Evolutionary conservation across 2,797 vertebrate species (phyloP).

Genomic region (Forpus xanthops): DNA sequence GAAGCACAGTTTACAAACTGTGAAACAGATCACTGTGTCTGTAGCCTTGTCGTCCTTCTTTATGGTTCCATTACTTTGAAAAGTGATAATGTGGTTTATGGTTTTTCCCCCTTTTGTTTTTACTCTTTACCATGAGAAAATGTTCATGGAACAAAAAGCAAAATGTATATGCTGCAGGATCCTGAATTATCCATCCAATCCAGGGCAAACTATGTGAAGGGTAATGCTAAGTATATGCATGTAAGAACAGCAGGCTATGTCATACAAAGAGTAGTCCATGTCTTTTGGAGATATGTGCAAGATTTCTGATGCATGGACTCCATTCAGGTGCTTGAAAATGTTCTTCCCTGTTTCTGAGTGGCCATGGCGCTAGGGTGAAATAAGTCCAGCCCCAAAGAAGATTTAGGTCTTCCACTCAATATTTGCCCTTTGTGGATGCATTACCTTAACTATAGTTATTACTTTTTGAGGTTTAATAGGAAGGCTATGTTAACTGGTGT

Average conservation of each 20-base stretch:
- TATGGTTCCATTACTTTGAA: neutral
- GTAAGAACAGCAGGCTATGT: neutral
- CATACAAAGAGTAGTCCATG: neutral
- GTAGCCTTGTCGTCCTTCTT: neutral
- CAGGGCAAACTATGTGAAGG: neutral
- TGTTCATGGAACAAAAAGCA: neutral
- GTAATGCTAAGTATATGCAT: neutral
- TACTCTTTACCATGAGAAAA: neutral
- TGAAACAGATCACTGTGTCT: neutral
- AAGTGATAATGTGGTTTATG: neutral
- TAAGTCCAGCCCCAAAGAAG: neutral
- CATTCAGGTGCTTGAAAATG: neutral
- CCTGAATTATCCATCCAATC: neutral
- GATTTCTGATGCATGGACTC: neutral
- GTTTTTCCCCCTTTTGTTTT: neutral
- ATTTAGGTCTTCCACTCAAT: neutral
- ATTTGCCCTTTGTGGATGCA: neutral
- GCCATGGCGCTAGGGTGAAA: neutral
- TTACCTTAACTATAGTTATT: neutral
- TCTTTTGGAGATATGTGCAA: neutral
- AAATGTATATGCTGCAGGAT: neutral
- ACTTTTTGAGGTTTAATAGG: neutral
- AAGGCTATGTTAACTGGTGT: neutral
- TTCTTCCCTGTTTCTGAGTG: neutral
- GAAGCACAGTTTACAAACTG: neutral